Evolutionary conservation across 2,113 vertebrate species (phyloP).

Genomic region (Crotalus viridis): DNA sequence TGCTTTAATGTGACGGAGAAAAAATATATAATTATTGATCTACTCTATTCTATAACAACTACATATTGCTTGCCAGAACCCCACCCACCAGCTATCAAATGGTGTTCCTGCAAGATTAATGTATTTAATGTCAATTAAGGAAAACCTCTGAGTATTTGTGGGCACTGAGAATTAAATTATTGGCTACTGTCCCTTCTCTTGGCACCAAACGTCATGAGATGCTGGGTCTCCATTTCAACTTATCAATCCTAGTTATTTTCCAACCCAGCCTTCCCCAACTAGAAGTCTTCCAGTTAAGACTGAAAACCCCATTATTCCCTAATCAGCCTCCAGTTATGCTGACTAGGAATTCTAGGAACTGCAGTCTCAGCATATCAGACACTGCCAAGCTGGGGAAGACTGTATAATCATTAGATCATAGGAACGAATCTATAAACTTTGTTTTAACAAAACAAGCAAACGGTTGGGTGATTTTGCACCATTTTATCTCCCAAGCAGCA

Average conservation of each 20-base stretch:
- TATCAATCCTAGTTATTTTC: neutral
- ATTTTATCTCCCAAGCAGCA: neutral
- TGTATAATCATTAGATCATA: neutral
- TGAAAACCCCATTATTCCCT: neutral
- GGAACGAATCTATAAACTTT: neutral
- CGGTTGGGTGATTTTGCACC: neutral
- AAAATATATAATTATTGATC: neutral
- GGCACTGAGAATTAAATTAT: neutral
- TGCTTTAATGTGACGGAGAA: neutral
- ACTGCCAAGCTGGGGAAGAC: neutral
- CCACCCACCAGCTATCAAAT: neutral
- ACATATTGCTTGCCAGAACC: neutral
- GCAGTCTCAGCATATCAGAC: neutral
- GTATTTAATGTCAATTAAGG: too few relatives aligned
- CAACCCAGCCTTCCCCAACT: neutral
- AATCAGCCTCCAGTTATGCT: neutral
- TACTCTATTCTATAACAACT: neutral
- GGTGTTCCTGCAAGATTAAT: neutral
- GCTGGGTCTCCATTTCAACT: neutral
- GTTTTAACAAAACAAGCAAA: neutral
- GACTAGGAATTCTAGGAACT: neutral
- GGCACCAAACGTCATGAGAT: neutral
- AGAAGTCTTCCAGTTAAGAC: neutral
- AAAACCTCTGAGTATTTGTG: too few relatives aligned
- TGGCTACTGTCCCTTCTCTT: neutral